A percentile compares a stretch with the other conserved stretches of the same genome.
Evolutionary conservation across 2,113 vertebrate genomes (phyloP).

Genomic region (Anarrhichthys ocellatus): DNA sequence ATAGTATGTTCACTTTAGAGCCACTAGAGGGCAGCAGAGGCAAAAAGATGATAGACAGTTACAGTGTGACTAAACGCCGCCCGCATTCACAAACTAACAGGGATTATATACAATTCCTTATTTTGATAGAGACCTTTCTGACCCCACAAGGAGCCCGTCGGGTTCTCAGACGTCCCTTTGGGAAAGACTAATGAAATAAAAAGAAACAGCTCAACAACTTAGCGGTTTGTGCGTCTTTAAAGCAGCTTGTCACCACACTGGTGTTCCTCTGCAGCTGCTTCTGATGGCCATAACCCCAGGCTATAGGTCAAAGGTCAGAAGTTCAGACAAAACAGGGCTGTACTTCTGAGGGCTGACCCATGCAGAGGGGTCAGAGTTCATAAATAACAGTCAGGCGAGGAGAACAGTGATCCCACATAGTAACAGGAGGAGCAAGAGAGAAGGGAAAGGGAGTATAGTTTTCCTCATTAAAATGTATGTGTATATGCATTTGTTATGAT

Average conservation of each 20-base stretch:
- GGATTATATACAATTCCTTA: neutral
- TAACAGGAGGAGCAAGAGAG: neutral
- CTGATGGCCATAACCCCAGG: conserved; percentile 38
- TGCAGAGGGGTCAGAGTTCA: conserved; percentile 42
- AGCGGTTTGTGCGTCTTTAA: conserved; percentile 20
- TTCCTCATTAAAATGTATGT: neutral
- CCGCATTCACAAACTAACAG: conserved; percentile 3
- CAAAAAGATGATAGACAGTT: neutral
- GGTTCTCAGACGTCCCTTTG: conserved; percentile 7
- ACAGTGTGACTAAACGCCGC: accelerated
- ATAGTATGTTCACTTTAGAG: neutral
- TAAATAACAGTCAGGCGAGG: conserved; percentile 12
- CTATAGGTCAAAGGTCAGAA: conserved; percentile 35
- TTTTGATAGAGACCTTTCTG: conserved; percentile 18
- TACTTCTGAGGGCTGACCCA: conserved; percentile 37
- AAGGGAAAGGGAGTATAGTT: neutral
- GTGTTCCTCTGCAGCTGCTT: conserved; percentile 31
- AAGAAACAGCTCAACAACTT: conserved; percentile 44
- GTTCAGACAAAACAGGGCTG: conserved; percentile 57
- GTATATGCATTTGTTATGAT: conserved; percentile 3
- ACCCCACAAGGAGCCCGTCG: neutral
- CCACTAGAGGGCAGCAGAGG: conserved; percentile 53
- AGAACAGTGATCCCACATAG: conserved; percentile 1
- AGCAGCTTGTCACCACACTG: conserved; percentile 22
- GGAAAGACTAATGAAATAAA: conserved; percentile 36